phyloP scores from a whole-genome alignment of 2,797 vertebrate species.

The Poeciliopsis infans region DNA sequence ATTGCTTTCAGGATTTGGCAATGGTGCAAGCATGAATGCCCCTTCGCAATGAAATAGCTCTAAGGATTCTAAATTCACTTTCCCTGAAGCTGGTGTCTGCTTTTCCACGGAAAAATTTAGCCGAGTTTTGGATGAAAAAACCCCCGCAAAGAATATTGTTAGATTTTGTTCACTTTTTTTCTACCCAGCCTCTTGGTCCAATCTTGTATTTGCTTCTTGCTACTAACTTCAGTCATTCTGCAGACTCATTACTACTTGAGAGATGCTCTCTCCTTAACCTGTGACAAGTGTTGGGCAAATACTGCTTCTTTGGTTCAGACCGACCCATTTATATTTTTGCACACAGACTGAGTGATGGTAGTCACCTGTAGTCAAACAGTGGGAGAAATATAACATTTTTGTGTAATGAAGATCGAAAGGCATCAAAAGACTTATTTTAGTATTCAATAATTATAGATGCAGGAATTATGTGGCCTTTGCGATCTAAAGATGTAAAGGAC shows the following conservation, averaged over 20 bases:
- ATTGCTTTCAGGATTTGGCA: neutral
- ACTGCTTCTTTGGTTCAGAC: neutral
- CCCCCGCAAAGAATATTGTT: neutral
- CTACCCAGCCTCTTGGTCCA: neutral
- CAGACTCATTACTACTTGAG: neutral
- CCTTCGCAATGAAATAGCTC: neutral
- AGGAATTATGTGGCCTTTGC: too few relatives aligned
- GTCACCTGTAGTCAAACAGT: neutral
- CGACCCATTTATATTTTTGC: neutral
- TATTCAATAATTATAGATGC: neutral
- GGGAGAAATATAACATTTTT: neutral
- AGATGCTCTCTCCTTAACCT: neutral
- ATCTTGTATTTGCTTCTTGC: neutral
- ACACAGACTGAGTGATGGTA: neutral
- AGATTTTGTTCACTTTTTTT: neutral
- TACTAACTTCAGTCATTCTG: neutral
- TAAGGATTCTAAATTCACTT: neutral
- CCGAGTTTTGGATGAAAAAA: neutral
- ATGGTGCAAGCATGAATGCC: neutral
- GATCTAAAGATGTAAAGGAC: too few relatives aligned
- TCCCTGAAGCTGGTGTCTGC: neutral
- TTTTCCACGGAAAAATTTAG: neutral
- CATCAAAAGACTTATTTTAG: neutral
- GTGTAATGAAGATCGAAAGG: neutral
- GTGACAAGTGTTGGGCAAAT: neutral